Evolutionary conservation across 1,140 invertebrate species (phyloP), one percentile per base, ranked within the genome.

Genomic region (Meloidogyne exigua): DNA sequence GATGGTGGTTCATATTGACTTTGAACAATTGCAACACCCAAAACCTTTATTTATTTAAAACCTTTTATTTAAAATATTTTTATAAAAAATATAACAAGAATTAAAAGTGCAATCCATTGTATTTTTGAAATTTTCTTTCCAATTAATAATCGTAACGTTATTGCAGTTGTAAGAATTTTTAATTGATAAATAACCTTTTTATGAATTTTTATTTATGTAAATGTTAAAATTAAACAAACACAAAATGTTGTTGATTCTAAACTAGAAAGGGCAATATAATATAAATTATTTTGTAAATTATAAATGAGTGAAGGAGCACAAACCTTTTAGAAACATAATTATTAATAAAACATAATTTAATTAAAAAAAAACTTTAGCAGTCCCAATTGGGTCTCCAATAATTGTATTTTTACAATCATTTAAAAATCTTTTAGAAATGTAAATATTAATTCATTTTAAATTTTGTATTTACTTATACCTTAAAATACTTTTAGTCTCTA

Each of bases 141-240:
- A 32, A 86, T 77, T 28, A 86, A 32, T 32, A 85, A 64, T 25
- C 78, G 72, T 42, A 87, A 76, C 65, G 87, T 74, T 0, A 87
- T 28, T 9, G 85, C 85, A n/a, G 85, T 86, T 21, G 85, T 87
- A 36, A 86, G 79, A 39, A 86, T 86, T 72, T 86, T 86, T 74
- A 86, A 79, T 72, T 86, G 85, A 75, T 86, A 86, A 64, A 77
- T 49, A 5, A 87, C 85, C 85, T 87, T 68, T 49, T 83, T 77
- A 77, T 79, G 39, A 65, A 75, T 23, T 75, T 63, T 26, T 79
- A 76, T 36, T 81, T 15, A 12, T 3, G 7, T 21, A 79, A 32
- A 18, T 42, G 65, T 65, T 32, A 26, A 10, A 42, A 26, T 78
- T 77, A 75, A 76, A 23, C 26, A 9, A 44, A 82, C 80, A 75